Base-by-base conservation (phyloP, 2,113 vertebrate genomes). In the Sclerurus mexicanus region DNA sequence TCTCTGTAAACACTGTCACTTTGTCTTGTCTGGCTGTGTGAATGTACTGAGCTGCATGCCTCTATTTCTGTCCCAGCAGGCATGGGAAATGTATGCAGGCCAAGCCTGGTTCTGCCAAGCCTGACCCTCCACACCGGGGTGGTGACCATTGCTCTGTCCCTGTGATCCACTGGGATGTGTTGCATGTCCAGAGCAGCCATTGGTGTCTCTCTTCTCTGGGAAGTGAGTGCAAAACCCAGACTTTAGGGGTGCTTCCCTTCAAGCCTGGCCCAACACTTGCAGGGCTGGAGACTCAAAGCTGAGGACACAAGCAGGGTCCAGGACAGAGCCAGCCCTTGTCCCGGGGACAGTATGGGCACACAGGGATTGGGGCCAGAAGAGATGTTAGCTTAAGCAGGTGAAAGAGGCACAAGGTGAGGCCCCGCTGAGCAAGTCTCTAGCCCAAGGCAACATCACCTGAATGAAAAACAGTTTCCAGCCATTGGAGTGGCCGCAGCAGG, bases 1-100 rank as follows among this genome's bases (percentile, higher is more conserved):
- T 69, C 90, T 87, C 95, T 95, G 93, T 96, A 91, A 93, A 89
- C 49, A 7, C 85, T 90, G 82, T 92, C 85, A 80, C 56, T 85
- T 94, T 69, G 89, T 95, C 95, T 97, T 86, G 82, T 96, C 91
- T 82, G 91, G 76, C 88, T 96, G 84, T 97, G 94, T 97, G 95
- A 96, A 93, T 85, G 85, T 97, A 88, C 67, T 52, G 78, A 93
- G 92, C 91, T 95, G 94, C 90, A 95, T 91, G 93, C 87, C 83
- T 85, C 74, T 92, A 76, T 87, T 79, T 93, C 88, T 97, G 94
- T 81, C 82, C 60, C 83, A 64, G 74, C n/a, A 47, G 56, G 30
- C 47, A 35, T 7, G 68, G 60, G 55, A 86, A 73, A 66, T 14
- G 31, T 53, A 5, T 1, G 5, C 85, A 94, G 63, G 46, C 35